Evolutionary conservation across 2,113 vertebrate genomes (phyloP).

Genomic region (Patagioenas fasciata): DNA sequence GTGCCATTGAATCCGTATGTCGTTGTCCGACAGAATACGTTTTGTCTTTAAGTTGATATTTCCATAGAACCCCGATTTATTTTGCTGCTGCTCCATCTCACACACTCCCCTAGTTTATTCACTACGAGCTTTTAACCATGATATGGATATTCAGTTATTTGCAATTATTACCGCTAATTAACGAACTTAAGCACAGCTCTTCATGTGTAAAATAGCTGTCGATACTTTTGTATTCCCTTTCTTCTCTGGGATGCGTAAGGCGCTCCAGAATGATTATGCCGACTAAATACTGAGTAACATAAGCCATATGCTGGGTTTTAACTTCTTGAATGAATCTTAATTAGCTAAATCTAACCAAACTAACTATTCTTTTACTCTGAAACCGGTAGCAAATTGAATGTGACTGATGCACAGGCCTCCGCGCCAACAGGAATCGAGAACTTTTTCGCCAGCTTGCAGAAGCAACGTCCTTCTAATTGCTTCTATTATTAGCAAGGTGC

Average conservation of each 20-base stretch:
- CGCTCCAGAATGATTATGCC: background rate
- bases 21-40: too few species aligned
- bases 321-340: constrained; percentile 17
- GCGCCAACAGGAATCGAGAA: background rate
- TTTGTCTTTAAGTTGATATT: background rate
- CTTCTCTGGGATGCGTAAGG: background rate
- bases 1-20: fast-evolving
- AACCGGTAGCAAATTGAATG: background rate
- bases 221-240: background rate
- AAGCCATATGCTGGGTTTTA: background rate
- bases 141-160: background rate
- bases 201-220: background rate
- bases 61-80: background rate
- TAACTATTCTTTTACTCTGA: background rate
- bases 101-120: fast-evolving
- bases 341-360: constrained; percentile 20
- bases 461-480: background rate
- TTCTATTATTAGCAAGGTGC: constrained; percentile 22
- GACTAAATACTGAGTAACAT: background rate
- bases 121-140: background rate
- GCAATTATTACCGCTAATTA: background rate
- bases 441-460: background rate
- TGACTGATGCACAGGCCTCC: background rate
- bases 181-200: too few species aligned
- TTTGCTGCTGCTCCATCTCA: background rate